Evolutionary conservation across 2,113 vertebrate genomes (phyloP), one percentile per base, ranked within the genome.

Genomic region (Cochlearius cochlearius): DNA sequence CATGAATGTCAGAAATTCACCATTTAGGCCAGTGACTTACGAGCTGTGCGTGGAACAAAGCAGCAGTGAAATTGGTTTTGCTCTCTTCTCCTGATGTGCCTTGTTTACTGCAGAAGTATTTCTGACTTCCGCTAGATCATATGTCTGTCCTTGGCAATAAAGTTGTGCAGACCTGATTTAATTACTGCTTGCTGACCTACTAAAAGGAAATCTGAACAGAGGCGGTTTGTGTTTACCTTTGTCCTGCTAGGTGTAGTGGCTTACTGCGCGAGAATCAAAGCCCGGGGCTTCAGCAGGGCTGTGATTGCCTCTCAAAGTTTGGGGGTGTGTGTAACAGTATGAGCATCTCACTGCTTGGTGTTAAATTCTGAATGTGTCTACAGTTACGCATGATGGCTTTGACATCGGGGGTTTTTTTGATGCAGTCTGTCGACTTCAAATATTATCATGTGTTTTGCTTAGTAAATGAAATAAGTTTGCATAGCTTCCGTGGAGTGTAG

Each of bases 321-420:
- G n/a, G 18, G 23, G 5, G 21, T 53, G 39, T 63, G 43, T 53
- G 1, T 22, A 49, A 17, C 19, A 18, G 23, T 45, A 2, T 5
- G 41, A 56, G 25, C 39, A 5, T 8, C 6, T 45, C 55, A 45
- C n/a, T 83, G 5, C 11, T 7, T 18, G 21, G 12, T 58, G 12
- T 27, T 85, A 15, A 41, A 20, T 58, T 53, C 32, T 69, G 39
- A 41, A 32, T 18, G 3, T 43, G 21, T 71, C 56, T 36, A 1
- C 62, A 29, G 0, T 62, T 60, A 39, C 2, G 3, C 13, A 1
- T 23, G 7, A 8, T 43, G 30, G 12, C 39, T 76, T 53, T 29
- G 34, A 34, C 36, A 79, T 82, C 0, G 41, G 41, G 5, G 18
- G 18, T 3, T 68, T 58, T 71, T 76, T 39, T 72, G 56, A 41